These are phyloP conservation scores for Chaenogobius annularis DNA, from an alignment of 2,113 vertebrate genomes.

Conservation along the genomic window DNA sequence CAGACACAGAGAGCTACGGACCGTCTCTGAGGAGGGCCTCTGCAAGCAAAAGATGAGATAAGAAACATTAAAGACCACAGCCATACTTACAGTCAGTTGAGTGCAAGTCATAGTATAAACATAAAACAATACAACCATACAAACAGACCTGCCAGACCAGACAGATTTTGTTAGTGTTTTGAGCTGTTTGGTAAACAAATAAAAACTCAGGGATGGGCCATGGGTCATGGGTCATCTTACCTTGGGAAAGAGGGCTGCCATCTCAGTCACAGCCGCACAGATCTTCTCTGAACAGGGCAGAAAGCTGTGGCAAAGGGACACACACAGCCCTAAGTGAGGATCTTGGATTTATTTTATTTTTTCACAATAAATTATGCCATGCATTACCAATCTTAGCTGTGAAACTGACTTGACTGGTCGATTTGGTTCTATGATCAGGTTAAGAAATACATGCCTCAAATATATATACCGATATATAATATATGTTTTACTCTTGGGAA, in stretches of 20 bases:
- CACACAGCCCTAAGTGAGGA: background rate
- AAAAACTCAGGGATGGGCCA: constrained; percentile 8
- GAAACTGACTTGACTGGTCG: background rate
- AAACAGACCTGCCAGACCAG: background rate
- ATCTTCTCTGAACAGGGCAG: constrained; percentile 97
- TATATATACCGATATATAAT: too few relatives aligned
- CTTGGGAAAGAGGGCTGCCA: constrained; percentile 97
- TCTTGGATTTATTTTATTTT: background rate
- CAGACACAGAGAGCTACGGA: constrained; percentile 87
- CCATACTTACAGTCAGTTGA: constrained; percentile 25
- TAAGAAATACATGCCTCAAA: background rate
- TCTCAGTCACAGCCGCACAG: constrained; percentile 92
- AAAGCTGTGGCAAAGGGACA: constrained; percentile 78
- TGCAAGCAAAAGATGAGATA: constrained; percentile 49
- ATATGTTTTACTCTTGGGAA: background rate
- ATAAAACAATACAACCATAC: constrained; percentile 27
- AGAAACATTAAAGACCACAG: constrained; percentile 12
- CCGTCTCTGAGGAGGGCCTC: constrained; percentile 90
- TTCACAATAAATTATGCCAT: background rate
- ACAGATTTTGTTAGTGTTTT: constrained; percentile 19
- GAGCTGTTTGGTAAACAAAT: constrained; percentile 36
- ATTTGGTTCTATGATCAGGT: background rate
- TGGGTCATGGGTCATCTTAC: constrained; percentile 71
- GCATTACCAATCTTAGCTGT: background rate
- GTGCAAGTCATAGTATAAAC: constrained; percentile 2